Evolutionary conservation across 2,113 vertebrate species (phyloP).

Genomic region (Oryzias celebensis): DNA sequence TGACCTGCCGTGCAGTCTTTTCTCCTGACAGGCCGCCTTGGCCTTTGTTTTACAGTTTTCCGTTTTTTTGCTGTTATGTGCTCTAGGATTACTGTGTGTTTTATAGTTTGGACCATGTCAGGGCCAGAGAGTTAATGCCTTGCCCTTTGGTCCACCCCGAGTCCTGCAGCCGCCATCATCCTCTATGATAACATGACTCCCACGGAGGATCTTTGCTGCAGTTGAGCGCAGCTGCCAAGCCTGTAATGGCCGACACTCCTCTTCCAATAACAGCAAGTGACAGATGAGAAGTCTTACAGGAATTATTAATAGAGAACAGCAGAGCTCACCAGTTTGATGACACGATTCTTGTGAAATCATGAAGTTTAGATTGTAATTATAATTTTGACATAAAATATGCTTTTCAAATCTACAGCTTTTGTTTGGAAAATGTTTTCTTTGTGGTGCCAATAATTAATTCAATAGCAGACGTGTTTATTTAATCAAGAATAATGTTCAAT

Average conservation of each 20-base stretch:
- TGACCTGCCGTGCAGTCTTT: constrained; percentile 18
- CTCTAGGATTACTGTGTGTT: constrained; percentile 42
- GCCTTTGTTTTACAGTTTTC: constrained; percentile 21
- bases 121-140: constrained; percentile 52
- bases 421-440: too few relatives aligned
- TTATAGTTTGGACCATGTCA: constrained; percentile 35
- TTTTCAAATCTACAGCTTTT: too few relatives aligned
- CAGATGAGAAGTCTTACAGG: constrained; percentile 34
- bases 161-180: constrained; percentile 63
- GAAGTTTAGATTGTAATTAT: too few relatives aligned
- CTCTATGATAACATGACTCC: constrained; percentile 65
- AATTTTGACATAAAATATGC: not conserved
- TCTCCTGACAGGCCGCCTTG: constrained; percentile 18
- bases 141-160: constrained; percentile 58
- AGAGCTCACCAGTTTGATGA: constrained; percentile 7
- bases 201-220: constrained; percentile 57
- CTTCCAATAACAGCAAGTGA: constrained; percentile 47
- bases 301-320: constrained; percentile 14
- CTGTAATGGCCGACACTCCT: constrained; percentile 67
- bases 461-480: too few relatives aligned
- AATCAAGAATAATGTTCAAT: too few relatives aligned
- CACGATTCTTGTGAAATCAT: too few relatives aligned
- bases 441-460: too few relatives aligned
- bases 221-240: constrained; percentile 65
- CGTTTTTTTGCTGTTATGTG: constrained; percentile 16